Evolutionary conservation across 2,888 invertebrate species (phyloP).

Genomic region (Anoncus sp.): DNA sequence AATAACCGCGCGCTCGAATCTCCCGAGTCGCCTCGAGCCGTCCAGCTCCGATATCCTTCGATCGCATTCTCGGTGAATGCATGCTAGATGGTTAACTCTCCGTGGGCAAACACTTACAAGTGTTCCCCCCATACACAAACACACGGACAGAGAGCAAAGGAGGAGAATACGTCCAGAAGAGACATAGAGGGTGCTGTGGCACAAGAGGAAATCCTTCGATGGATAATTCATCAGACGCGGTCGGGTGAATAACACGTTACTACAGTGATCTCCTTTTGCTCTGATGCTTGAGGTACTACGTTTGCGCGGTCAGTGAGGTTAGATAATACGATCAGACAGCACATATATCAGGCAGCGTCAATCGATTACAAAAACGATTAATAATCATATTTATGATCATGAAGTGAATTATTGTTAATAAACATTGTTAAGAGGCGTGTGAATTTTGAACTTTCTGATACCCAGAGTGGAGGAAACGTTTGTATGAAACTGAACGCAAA

Average conservation of each 20-base stretch:
- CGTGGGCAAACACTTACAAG: slow-evolving; percentile 24
- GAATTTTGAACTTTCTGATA: too few species aligned
- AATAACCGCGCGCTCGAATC: slow-evolving; percentile 62
- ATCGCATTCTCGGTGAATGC: slow-evolving; percentile 37
- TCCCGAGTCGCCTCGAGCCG: slow-evolving; percentile 35
- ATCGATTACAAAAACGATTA: background rate
- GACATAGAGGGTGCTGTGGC: background rate
- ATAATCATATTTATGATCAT: background rate
- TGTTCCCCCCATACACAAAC: too few species aligned
- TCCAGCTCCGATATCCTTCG: slow-evolving; percentile 35
- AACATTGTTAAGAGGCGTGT: background rate
- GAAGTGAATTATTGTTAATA: background rate
- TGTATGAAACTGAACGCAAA: too few species aligned
- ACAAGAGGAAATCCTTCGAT: slow-evolving; percentile 44
- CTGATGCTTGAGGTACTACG: slow-evolving; percentile 18
- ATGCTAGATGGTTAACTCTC: slow-evolving; percentile 26
- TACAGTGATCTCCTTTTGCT: slow-evolving; percentile 21
- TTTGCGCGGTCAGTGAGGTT: slow-evolving; percentile 14
- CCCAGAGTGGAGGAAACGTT: too few species aligned
- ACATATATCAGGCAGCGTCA: background rate
- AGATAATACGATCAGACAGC: background rate
- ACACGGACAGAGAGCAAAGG: slow-evolving; percentile 14
- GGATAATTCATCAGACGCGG: slow-evolving; percentile 54
- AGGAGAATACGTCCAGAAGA: slow-evolving; percentile 16
- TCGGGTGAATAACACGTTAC: slow-evolving; percentile 41